Evolutionary conservation across 2,888 invertebrate genomes (phyloP), one percentile per base, ranked within the genome.

Genomic region (Thelaira solivaga): DNA sequence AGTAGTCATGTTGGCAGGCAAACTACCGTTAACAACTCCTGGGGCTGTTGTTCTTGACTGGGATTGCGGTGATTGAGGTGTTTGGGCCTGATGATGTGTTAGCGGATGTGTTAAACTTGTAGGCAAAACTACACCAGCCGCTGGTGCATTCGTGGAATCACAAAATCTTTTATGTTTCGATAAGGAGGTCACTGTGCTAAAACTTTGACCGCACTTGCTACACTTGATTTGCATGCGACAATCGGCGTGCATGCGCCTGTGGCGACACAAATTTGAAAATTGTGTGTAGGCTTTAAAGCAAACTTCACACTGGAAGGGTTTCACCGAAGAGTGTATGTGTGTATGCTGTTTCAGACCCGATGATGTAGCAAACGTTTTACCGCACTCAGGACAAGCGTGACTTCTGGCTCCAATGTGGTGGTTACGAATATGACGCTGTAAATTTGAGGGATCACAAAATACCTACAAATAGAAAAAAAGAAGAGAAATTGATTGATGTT

Each of bases 221-320:
- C 98, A 99, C 90, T 97, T 97, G 86, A 96, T 96, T 87, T 95
- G 94, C 90, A 95, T 95, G 84, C 97, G 94, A 89, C 98, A 99
- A 87, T 96, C 95, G 65, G 95, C 94, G 91, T 99, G 99, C 97
- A 99, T 98, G 72, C 99, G 96, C 88, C 97, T 98, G 91, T 99
- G 99, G n/a, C 99, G 95, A 88, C 99, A 99, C 86, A 99, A 92
- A 89, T 99, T 99, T 39, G 98, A 99, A 90, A 99, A 99, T 90
- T 99, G 99, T 2, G 99, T 99, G 91, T 99, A 99, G 8, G 97
- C 94, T 93, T 99, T 99, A 87, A 95, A 94, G 91, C 99, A 99
- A 82, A 98, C 96, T 88, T 96, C 96, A 90, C 97, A 97, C 92
- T 94, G 95, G 90, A 98, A 99, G 3, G 99, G 99, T 90, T 99